Percentiles rank a stretch among this genome's conserved stretches.
Evolutionary conservation across 2,888 invertebrate genomes (phyloP).

Genomic region (Elmis aenea): DNA sequence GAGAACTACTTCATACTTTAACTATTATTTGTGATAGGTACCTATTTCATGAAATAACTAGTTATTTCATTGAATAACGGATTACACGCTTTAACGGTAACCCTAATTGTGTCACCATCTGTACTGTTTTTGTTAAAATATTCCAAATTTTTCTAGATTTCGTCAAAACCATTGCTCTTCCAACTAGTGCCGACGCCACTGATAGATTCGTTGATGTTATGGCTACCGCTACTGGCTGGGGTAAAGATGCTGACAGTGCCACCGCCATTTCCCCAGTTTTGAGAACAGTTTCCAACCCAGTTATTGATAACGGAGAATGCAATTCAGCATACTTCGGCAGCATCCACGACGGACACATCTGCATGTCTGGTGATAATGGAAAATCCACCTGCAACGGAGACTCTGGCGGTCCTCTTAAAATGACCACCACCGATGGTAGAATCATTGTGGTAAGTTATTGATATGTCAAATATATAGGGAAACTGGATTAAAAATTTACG

Average conservation of each 20-base stretch:
- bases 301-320: constrained; percentile 47
- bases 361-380: constrained; percentile 44
- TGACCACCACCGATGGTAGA: background rate
- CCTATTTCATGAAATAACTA: no score
- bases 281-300: constrained; percentile 42
- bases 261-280: constrained; percentile 44
- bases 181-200: constrained; percentile 14
- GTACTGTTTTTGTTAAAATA: background rate
- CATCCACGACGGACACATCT: constrained; percentile 47
- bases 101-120: background rate
- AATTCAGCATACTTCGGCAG: constrained; percentile 43
- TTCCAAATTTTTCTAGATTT: constrained; percentile 10
- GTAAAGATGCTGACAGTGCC: constrained; percentile 39
- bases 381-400: constrained; percentile 52
- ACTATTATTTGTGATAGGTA: no score
- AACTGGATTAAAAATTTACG: no score
- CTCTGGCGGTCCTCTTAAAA: constrained; percentile 42
- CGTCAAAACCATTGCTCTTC: constrained; percentile 18
- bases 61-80: no score
- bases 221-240: constrained; percentile 50
- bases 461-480: no score
- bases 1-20: no score
- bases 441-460: no score
- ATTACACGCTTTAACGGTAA: no score
- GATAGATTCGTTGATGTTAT: constrained; percentile 40